Evolutionary conservation across 2,888 invertebrate genomes (phyloP).

Genomic region (Xanthorhoe spadicearia): DNA sequence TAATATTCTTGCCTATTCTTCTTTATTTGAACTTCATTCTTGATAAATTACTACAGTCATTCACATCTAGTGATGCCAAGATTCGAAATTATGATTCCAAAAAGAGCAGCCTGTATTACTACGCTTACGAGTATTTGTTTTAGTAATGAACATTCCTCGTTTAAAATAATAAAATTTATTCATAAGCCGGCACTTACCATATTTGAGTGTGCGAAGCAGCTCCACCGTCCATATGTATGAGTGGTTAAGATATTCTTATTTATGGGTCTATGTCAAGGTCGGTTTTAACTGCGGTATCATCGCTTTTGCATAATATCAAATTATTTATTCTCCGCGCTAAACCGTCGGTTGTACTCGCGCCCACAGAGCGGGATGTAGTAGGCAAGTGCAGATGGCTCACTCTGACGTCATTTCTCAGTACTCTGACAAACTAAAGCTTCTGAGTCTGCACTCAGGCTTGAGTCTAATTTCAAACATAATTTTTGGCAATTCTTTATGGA

Average conservation of each 20-base stretch:
- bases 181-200: constrained; percentile 84
- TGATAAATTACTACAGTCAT: neutral
- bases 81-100: constrained; percentile 24
- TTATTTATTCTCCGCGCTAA: constrained; percentile 82
- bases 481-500: no score
- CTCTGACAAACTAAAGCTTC: neutral
- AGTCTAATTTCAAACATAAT: no score
- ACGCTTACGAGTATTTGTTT: constrained; percentile 83
- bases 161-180: constrained; percentile 85
- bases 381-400: neutral
- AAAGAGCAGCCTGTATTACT: constrained; percentile 80
- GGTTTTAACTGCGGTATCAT: constrained; percentile 74
- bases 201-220: constrained; percentile 80
- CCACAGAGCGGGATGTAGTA: neutral
- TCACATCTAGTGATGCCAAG: neutral
- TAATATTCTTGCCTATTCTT: neutral
- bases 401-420: neutral
- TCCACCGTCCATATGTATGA: constrained; percentile 83
- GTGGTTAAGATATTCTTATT: constrained; percentile 83
- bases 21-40: neutral
- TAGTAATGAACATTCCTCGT: constrained; percentile 84
- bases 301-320: constrained; percentile 83
- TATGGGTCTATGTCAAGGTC: constrained; percentile 84
- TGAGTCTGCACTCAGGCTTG: no score
- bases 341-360: constrained; percentile 55